Conservation (phyloP, 2,797 vertebrate genomes). For the Peromyscus nudipes region DNA sequence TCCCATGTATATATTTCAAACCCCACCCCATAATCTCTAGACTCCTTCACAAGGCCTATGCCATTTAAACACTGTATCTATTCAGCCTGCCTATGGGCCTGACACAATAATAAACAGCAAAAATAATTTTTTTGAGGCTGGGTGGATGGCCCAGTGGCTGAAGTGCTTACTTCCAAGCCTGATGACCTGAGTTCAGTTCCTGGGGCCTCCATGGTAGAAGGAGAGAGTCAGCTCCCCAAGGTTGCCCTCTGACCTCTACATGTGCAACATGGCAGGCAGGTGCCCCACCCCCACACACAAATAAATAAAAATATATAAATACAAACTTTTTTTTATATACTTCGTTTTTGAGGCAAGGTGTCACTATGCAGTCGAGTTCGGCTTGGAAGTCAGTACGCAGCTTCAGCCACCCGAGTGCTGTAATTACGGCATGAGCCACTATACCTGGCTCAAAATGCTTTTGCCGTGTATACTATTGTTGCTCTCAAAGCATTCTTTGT, state of each 20-base stretch:
- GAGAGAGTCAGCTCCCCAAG: background rate
- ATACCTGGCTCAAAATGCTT: background rate
- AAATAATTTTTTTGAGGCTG: background rate
- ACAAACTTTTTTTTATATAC: background rate
- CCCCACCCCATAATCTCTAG: background rate
- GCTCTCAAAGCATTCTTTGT: constrained; percentile 57
- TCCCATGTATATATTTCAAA: constrained; percentile 19
- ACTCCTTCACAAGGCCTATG: constrained; percentile 11
- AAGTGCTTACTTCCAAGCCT: background rate
- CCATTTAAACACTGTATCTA: constrained; percentile 43
- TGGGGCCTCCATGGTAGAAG: background rate
- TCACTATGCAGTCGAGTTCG: background rate
- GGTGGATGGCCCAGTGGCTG: background rate
- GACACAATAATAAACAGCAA: constrained; percentile 15
- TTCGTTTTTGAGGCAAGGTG: background rate
- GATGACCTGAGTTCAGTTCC: background rate
- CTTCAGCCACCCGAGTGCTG: background rate
- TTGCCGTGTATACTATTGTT: constrained; percentile 4
- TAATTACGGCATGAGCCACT: background rate
- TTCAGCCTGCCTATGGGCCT: background rate
- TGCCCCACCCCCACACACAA: background rate
- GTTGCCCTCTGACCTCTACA: background rate
- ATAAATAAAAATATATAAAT: background rate
- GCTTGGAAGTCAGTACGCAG: no score
- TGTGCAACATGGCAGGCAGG: background rate